A percentile compares a stretch with the other conserved stretches of the same genome.
Evolutionary conservation across 2,888 invertebrate genomes (phyloP).

Genomic region (Volucella zonaria): DNA sequence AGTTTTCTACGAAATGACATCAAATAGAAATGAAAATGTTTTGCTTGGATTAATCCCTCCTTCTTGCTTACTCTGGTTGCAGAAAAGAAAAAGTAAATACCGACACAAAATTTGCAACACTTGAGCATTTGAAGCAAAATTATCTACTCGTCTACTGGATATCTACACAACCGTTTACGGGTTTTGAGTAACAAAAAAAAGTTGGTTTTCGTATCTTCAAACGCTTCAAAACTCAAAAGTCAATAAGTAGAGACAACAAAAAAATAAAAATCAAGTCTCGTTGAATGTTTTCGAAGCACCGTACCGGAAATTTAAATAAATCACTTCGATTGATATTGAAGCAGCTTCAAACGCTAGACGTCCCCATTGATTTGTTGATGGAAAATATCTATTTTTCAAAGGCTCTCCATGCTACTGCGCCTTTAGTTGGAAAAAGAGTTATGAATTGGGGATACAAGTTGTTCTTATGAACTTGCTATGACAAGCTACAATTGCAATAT

Average conservation of each 20-base stretch:
- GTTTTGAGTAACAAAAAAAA: not conserved
- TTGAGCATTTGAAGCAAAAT: not conserved
- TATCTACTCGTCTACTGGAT: not conserved
- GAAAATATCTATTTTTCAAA: too few relatives aligned
- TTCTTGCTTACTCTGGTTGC: not conserved
- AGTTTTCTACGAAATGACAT: not conserved
- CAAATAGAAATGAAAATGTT: not conserved
- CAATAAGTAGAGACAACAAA: not conserved
- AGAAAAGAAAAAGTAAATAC: too few relatives aligned
- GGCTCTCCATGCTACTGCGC: too few relatives aligned
- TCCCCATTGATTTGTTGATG: not conserved
- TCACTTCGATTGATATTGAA: conserved; percentile 25
- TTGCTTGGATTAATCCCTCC: not conserved
- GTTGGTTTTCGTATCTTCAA: not conserved
- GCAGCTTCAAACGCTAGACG: not conserved
- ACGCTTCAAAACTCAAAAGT: too few relatives aligned
- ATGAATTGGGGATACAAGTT: too few relatives aligned
- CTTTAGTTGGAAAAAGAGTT: too few relatives aligned
- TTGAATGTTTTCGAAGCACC: not conserved
- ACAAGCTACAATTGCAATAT: too few relatives aligned
- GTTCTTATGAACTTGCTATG: too few relatives aligned
- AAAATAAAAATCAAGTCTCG: conserved; percentile 8
- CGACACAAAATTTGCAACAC: not conserved
- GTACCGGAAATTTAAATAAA: conserved; percentile 43
- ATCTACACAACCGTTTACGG: not conserved